Conservation (phyloP, 2,113 vertebrate genomes). For the Thamnaconus septentrionalis region DNA sequence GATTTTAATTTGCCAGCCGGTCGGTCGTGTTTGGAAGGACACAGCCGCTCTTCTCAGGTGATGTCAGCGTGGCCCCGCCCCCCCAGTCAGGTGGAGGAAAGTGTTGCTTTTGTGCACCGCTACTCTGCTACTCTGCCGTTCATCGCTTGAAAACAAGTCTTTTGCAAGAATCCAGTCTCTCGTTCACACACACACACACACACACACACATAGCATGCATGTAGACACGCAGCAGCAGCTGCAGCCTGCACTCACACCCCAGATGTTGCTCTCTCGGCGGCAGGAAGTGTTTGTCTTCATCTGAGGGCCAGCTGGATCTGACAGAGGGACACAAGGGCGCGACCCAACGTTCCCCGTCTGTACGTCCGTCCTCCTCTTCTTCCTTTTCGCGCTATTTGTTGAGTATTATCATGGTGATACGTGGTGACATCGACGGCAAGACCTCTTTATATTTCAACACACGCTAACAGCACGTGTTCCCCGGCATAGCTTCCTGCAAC, state of each 20-base stretch:
- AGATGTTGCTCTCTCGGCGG: constrained; percentile 37
- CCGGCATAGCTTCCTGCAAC: too few species aligned
- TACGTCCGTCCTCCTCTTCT: constrained; percentile 25
- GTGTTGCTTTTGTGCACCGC: background rate
- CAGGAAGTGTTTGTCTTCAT: constrained; percentile 53
- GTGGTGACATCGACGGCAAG: too few species aligned
- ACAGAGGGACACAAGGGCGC: constrained; percentile 45
- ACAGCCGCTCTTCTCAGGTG: constrained; percentile 51
- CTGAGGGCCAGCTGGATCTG: constrained; percentile 30
- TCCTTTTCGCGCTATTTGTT: constrained; percentile 14
- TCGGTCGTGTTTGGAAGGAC: constrained; percentile 50
- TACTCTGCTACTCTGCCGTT: background rate
- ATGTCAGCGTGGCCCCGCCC: constrained; percentile 54
- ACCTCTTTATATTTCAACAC: too few species aligned
- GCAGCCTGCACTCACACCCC: background rate
- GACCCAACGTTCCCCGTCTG: constrained; percentile 30
- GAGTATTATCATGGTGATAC: too few species aligned
- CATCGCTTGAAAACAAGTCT: too few species aligned
- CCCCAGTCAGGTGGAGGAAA: background rate
- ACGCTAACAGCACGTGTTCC: too few species aligned
- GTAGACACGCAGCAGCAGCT: too few species aligned
- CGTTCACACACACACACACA: background rate
- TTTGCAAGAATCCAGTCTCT: too few species aligned
- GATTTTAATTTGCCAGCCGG: constrained; percentile 60
- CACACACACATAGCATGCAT: too few species aligned